A percentile compares a stretch with the other conserved stretches of the same genome.
Evolutionary conservation across 2,113 vertebrate genomes (phyloP).

Genomic region (Galemys pyrenaicus): DNA sequence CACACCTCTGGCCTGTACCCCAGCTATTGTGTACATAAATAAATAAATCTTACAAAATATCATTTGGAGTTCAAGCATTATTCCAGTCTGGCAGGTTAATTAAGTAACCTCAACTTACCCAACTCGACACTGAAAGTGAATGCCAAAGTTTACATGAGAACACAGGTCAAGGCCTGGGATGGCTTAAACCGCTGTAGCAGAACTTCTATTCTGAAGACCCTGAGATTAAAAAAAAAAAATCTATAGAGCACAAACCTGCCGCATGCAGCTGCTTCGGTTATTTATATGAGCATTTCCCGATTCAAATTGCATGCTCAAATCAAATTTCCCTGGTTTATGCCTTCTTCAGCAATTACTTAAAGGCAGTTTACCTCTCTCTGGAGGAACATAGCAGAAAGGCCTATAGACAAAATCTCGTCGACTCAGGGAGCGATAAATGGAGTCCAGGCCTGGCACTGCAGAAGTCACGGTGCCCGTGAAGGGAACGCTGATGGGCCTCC

Average conservation of each 20-base stretch:
- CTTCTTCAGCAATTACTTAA: conserved; percentile 79
- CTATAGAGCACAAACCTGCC: conserved; percentile 63
- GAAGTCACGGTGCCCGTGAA: conserved; percentile 33
- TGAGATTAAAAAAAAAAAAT: conserved; percentile 40
- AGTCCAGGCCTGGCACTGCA: background rate
- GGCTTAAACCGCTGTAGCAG: background rate
- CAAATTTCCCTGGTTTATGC: conserved; percentile 78
- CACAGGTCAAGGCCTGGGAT: background rate
- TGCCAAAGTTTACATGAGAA: background rate
- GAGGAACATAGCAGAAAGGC: conserved; percentile 68
- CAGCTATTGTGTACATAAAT: too few species aligned
- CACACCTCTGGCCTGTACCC: too few species aligned
- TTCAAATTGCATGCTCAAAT: conserved; percentile 75
- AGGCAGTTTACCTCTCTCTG: conserved; percentile 75
- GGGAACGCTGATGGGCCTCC: background rate
- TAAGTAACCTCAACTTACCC: background rate
- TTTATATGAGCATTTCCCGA: conserved; percentile 70
- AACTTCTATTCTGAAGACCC: conserved; percentile 54
- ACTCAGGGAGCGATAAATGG: conserved; percentile 38
- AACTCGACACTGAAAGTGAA: background rate
- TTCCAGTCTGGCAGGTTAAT: background rate
- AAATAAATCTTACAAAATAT: too few species aligned
- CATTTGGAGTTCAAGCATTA: background rate
- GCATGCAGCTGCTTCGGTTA: conserved; percentile 67
- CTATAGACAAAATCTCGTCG: conserved; percentile 64